A percentile compares a stretch with the other conserved stretches of the same genome.
Conservation (phyloP, 2,797 vertebrate genomes). For the Ptychobarbus kaznakovi region DNA sequence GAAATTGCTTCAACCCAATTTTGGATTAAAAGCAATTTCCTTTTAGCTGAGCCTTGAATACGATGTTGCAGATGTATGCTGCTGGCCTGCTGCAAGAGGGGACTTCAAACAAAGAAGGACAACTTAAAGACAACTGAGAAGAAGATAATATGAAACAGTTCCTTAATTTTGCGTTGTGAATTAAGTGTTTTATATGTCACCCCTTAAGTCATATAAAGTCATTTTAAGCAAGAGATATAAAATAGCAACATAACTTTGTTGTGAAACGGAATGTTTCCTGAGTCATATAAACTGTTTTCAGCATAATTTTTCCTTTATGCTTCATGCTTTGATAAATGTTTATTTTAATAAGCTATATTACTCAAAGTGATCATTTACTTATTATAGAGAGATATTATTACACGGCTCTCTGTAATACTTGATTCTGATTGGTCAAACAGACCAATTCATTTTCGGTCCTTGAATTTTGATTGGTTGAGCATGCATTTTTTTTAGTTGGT, state of each 20-base stretch:
- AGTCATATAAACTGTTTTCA: neutral
- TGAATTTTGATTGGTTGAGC: neutral
- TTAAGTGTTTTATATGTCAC: constrained; percentile 2
- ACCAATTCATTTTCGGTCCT: neutral
- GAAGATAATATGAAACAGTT: constrained; percentile 57
- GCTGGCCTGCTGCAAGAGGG: constrained; percentile 59
- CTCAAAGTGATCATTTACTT: neutral
- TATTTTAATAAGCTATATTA: neutral
- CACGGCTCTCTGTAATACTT: neutral
- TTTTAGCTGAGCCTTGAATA: constrained; percentile 76
- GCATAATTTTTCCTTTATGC: neutral
- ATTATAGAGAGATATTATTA: neutral
- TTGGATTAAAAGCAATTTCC: constrained; percentile 80
- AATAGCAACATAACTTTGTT: constrained; percentile 1
- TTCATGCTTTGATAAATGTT: neutral
- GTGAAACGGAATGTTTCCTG: neutral
- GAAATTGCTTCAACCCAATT: constrained; percentile 73
- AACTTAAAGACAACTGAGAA: constrained; percentile 66
- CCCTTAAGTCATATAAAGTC: neutral
- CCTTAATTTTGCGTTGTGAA: neutral
- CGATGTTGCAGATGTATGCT: constrained; percentile 67
- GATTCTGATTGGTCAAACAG: constrained; percentile 3
- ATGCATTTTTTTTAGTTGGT: neutral
- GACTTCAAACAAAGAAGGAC: constrained; percentile 57
- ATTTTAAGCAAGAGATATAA: constrained; percentile 46